Evolutionary conservation across 2,888 invertebrate genomes (phyloP).

Genomic region (Amblyjoppa proteus): DNA sequence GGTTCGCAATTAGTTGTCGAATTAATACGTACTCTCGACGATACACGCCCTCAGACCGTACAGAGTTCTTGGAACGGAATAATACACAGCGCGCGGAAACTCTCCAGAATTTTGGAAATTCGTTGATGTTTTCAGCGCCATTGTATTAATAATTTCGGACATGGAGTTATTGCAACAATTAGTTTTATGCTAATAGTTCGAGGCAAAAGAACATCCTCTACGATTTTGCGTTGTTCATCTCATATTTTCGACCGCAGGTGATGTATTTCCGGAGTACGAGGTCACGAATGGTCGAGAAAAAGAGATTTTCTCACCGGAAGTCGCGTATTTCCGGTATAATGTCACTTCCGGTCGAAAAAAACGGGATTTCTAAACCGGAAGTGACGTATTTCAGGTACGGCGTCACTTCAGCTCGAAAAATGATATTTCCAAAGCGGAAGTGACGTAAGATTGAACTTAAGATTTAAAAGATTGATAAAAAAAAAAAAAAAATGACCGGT

Average conservation of each 20-base stretch:
- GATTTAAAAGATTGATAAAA: too few species aligned
- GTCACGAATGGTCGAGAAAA: not conserved
- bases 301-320: too few species aligned
- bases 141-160: slow-evolving; percentile 17
- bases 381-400: too few species aligned
- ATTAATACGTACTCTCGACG: slow-evolving; percentile 74
- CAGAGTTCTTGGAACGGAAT: slow-evolving; percentile 52
- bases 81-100: slow-evolving; percentile 42
- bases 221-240: not conserved
- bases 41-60: slow-evolving; percentile 34
- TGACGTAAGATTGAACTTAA: too few species aligned
- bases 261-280: not conserved
- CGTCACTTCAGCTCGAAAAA: too few species aligned
- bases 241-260: too few species aligned
- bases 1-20: slow-evolving; percentile 78
- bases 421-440: too few species aligned
- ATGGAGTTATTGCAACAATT: slow-evolving; percentile 6
- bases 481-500: too few species aligned
- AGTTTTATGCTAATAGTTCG: not conserved
- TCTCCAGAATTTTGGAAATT: slow-evolving; percentile 47
- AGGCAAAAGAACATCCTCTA: not conserved
- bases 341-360: too few species aligned
- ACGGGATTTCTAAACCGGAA: too few species aligned
- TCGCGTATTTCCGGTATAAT: too few species aligned
- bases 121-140: slow-evolving; percentile 39